These are phyloP conservation scores for Cyrtodaria siliqua DNA, from an alignment of 2,888 invertebrate species.

Conservation along the genomic window DNA sequence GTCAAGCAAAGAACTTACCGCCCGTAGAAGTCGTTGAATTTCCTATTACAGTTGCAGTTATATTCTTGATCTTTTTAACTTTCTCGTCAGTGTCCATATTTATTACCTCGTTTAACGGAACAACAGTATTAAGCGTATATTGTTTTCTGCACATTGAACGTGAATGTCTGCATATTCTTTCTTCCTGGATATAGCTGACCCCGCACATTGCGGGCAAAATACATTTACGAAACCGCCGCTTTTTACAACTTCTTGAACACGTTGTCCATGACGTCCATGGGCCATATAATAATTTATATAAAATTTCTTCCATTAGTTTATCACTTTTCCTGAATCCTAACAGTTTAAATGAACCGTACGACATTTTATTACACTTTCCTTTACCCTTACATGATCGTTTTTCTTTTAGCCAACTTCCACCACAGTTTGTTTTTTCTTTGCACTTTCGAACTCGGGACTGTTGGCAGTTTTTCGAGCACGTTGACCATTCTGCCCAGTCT, in stretches of 20 bases:
- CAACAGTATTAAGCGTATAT: constrained; percentile 52
- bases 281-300: constrained; percentile 84
- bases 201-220: constrained; percentile 91
- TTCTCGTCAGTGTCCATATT: constrained; percentile 4
- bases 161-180: constrained; percentile 94
- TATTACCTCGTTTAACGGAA: constrained; percentile 20
- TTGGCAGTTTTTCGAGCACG: constrained; percentile 82
- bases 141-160: constrained; percentile 91
- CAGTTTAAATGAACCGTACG: constrained; percentile 68
- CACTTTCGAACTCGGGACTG: constrained; percentile 82
- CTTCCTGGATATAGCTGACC: constrained; percentile 92
- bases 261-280: constrained; percentile 94
- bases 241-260: constrained; percentile 93
- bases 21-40: background rate
- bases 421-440: constrained; percentile 74
- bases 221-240: constrained; percentile 92
- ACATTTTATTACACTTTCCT: constrained; percentile 64
- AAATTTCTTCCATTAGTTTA: constrained; percentile 74
- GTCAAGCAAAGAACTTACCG: no score
- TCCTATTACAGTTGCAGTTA: background rate
- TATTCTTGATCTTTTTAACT: background rate
- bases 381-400: constrained; percentile 76
- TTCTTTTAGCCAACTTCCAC: constrained; percentile 80
- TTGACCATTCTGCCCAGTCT: constrained; percentile 82
- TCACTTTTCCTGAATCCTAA: constrained; percentile 71